A percentile compares a stretch with the other conserved stretches of the same genome.
phyloP scores from a whole-genome alignment of 2,797 vertebrate species.

The Masticophis lateralis region DNA sequence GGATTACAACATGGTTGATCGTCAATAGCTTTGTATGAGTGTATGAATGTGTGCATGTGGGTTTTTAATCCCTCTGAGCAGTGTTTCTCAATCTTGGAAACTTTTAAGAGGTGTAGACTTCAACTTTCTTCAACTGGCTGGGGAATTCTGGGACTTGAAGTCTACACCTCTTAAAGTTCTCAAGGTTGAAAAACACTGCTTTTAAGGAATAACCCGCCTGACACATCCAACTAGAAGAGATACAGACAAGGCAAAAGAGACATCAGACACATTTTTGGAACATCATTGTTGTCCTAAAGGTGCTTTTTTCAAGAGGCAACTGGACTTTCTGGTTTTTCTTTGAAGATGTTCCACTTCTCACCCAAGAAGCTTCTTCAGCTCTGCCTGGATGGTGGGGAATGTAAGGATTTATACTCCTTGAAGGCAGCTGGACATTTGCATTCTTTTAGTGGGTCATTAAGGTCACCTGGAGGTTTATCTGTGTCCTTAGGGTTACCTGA shows the following conservation, averaged over 20 bases:
- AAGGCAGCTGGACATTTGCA: too few relatives aligned
- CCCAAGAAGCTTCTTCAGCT: too few relatives aligned
- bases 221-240: neutral
- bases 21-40: neutral
- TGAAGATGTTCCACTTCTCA: too few relatives aligned
- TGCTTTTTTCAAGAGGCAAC: too few relatives aligned
- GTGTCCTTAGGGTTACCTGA: too few relatives aligned
- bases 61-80: neutral
- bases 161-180: neutral
- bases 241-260: neutral
- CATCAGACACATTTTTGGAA: conserved; percentile 22
- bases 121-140: neutral
- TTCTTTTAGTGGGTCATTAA: too few relatives aligned
- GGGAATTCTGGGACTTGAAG: neutral
- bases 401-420: too few relatives aligned
- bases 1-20: neutral
- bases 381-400: too few relatives aligned
- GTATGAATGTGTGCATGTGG: neutral
- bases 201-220: neutral
- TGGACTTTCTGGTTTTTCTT: too few relatives aligned
- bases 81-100: neutral
- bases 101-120: neutral
- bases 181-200: neutral
- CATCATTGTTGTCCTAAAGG: too few relatives aligned
- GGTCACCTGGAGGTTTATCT: too few relatives aligned